A percentile compares a stretch with the other conserved stretches of the same genome.
These are phyloP conservation scores for Sinocyclocheilus anshuiensis DNA, from an alignment of 2,113 vertebrate genomes.

Conservation along the genomic window DNA sequence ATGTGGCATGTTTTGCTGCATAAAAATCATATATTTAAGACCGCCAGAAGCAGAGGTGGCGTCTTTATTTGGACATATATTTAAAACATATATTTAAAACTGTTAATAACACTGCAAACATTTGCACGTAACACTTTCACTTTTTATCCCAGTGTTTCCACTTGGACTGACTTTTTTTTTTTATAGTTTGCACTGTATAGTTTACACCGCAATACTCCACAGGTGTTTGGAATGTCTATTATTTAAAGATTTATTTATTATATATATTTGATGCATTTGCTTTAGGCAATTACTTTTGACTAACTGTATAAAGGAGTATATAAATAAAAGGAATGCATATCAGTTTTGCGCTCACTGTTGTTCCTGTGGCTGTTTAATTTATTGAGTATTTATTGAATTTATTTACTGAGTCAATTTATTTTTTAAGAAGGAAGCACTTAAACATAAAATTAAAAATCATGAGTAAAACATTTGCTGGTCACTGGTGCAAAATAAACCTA, in stretches of 20 bases:
- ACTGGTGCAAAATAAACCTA: too few species aligned
- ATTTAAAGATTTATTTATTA: conserved; percentile 52
- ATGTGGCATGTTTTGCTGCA: not conserved
- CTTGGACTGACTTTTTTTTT: conserved; percentile 47
- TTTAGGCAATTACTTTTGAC: conserved; percentile 57
- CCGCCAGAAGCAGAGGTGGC: not conserved
- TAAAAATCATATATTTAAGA: not conserved
- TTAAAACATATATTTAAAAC: too few species aligned
- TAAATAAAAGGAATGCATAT: conserved; percentile 57
- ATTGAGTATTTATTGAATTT: too few species aligned
- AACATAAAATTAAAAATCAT: not conserved
- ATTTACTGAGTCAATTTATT: not conserved
- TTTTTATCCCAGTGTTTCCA: conserved; percentile 64
- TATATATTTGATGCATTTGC: conserved; percentile 54
- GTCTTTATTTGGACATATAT: conserved; percentile 7
- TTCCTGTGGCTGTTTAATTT: not conserved
- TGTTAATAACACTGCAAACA: conserved; percentile 48
- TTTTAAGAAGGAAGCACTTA: not conserved
- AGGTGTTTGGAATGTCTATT: conserved; percentile 77
- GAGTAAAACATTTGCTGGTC: too few species aligned
- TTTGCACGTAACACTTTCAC: conserved; percentile 59
- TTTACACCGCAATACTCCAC: conserved; percentile 75
- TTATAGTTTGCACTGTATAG: conserved; percentile 72
- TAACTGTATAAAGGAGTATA: conserved; percentile 59
- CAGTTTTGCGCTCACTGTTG: not conserved